Evolutionary conservation across 2,797 vertebrate species (phyloP).

Genomic region (Chelidonichthys spinosus): DNA sequence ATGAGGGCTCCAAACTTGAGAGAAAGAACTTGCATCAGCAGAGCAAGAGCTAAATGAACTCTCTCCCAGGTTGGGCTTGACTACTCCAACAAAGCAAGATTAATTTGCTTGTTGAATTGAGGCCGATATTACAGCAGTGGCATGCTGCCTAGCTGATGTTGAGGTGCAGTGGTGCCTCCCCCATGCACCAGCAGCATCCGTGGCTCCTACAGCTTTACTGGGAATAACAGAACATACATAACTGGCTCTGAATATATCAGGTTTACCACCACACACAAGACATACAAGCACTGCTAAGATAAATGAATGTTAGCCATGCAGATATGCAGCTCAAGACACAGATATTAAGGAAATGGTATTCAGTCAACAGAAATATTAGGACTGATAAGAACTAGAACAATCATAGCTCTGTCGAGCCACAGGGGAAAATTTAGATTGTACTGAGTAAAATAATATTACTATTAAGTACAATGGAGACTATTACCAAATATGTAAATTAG

Average conservation of each 20-base stretch:
- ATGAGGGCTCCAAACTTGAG: conserved; percentile 78
- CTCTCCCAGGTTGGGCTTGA: conserved; percentile 77
- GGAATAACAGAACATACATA: conserved; percentile 19
- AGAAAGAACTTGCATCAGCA: conserved; percentile 84
- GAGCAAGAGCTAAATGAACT: conserved; percentile 69
- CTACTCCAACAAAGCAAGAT: conserved; percentile 87
- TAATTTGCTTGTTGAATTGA: conserved; percentile 87
- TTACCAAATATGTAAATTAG: conserved; percentile 47
- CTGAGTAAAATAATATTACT: conserved; percentile 41
- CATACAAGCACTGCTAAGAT: conserved; percentile 8
- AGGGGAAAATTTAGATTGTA: conserved; percentile 33
- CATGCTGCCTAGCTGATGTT: conserved; percentile 74
- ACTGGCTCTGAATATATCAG: background rate
- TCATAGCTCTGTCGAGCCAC: conserved; percentile 37
- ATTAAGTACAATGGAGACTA: conserved; percentile 33
- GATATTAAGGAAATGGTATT: conserved; percentile 6
- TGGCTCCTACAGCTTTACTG: conserved; percentile 27
- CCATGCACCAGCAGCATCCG: conserved; percentile 51
- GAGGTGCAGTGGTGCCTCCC: conserved; percentile 64
- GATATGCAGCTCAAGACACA: conserved; percentile 3
- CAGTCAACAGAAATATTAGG: conserved; percentile 27
- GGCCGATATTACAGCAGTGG: conserved; percentile 70
- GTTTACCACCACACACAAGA: conserved; percentile 5
- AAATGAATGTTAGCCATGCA: conserved; percentile 4
- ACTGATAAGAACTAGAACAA: conserved; percentile 38